A percentile compares a stretch with the other conserved stretches of the same genome.
These are phyloP conservation scores for Platysteira castanea DNA, from an alignment of 2,113 vertebrate species.

Conservation along the genomic window DNA sequence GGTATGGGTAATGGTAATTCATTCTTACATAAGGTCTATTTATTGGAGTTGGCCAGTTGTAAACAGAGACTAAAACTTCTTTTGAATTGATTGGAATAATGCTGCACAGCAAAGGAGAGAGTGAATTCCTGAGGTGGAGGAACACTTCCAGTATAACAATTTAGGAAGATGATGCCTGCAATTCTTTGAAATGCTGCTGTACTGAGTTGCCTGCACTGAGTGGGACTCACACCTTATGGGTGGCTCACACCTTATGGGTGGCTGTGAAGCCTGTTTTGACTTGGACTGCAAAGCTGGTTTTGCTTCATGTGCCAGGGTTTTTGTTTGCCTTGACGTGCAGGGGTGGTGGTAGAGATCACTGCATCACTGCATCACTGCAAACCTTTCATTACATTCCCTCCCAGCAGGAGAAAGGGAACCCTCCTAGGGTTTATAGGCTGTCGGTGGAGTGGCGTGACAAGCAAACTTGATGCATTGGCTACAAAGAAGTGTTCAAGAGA, in stretches of 20 bases:
- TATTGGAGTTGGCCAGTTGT: neutral
- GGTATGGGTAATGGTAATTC: neutral
- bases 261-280: neutral
- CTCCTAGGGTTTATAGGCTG: neutral
- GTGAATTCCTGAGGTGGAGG: neutral
- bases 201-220: neutral
- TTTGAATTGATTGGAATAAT: neutral
- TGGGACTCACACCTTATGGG: no score
- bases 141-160: neutral
- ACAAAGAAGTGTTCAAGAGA: neutral
- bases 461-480: neutral
- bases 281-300: neutral
- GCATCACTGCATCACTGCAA: neutral
- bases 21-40: neutral
- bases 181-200: neutral
- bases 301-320: neutral
- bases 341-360: neutral
- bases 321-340: neutral
- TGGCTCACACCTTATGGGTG: rapidly evolving
- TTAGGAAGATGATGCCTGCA: neutral
- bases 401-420: neutral
- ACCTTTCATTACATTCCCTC: neutral
- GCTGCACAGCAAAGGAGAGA: neutral
- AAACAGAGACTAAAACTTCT: neutral
- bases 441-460: rapidly evolving